Evolutionary conservation across 1,140 invertebrate genomes (phyloP), one percentile per base, ranked within the genome.

Genomic region (Araneus ventricosus): DNA sequence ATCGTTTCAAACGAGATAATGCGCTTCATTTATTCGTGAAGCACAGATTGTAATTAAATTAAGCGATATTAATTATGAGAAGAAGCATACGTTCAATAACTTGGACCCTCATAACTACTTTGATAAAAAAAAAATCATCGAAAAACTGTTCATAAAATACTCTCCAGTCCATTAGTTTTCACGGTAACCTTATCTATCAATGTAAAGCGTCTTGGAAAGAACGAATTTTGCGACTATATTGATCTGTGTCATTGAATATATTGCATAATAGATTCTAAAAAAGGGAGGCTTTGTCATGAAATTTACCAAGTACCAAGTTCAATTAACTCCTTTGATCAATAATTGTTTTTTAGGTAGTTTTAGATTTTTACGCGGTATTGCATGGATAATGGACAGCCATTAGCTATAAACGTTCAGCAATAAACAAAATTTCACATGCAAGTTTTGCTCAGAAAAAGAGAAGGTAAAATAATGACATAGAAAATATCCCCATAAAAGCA

Each of bases 11-110:
- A 84, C 63, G 37, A 37, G 59, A 63, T 84, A 91, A 82, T 91
- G 14, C 41, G 75, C 22, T 91, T 84, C 89, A 84, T 82, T 91
- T 41, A 91, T 24, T 91, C 45, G 5, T 22, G 59, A 82, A 91
- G 75, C 24, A 27, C 79, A 59, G 75, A 84, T 84, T 82, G 89
- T 91, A 91, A 91, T 84, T 84, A 45, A 70, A 91, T 84, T 59
- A 57, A n/a, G 67, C n/a, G 4, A 27, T 80, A 90, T 90, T 90
- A 80, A 90, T 59, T 80, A 80, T 37, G 67, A 61, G 57, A 17
- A 87, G 30, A n/a, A 24, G 85, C 52, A 70, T 88, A 45, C 30
- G 37, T 75, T 88, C 63, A 34, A 87, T 52, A 41, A 45, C 8
- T 4, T 27, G n/a, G 8, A 34, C 24, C 34, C n/a, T 27, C 57